Conservation (phyloP, 1,140 invertebrate genomes). For the Dolichoris vasculosae region DNA sequence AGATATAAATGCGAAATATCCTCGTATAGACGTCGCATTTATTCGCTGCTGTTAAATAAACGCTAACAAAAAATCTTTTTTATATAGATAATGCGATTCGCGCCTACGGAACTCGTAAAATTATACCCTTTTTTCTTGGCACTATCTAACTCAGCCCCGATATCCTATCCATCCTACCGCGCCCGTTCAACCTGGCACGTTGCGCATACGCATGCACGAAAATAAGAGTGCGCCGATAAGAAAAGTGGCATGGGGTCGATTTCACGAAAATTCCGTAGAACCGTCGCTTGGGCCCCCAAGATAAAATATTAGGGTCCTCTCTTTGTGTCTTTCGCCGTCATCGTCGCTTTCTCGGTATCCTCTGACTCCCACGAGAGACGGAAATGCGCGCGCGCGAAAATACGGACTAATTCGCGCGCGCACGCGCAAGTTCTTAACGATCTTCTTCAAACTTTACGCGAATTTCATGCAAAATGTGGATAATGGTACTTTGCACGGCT, state of each 20-base stretch:
- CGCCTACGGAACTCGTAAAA: not conserved
- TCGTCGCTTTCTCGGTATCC: not conserved
- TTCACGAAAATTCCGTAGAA: not conserved
- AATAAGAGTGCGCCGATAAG: conserved; percentile 10
- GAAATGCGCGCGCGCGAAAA: not conserved
- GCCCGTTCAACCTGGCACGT: not conserved
- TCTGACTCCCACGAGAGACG: no score
- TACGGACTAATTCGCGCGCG: no score
- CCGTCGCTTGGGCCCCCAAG: not conserved
- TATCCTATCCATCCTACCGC: not conserved
- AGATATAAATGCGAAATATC: not conserved
- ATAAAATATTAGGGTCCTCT: not conserved
- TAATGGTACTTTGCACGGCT: not conserved
- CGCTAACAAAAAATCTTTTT: conserved; percentile 21
- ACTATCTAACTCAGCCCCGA: no score
- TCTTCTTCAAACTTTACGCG: not conserved
- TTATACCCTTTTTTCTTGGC: no score
- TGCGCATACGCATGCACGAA: not conserved
- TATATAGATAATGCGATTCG: not conserved
- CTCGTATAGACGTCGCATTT: not conserved
- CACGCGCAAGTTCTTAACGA: not conserved
- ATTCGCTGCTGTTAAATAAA: conserved; percentile 16
- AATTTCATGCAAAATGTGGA: not conserved
- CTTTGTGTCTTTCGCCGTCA: not conserved
- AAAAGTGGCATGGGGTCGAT: not conserved